Evolutionary conservation across 2,797 vertebrate genomes (phyloP).

Genomic region (Rhadinocentrus ornatus): DNA sequence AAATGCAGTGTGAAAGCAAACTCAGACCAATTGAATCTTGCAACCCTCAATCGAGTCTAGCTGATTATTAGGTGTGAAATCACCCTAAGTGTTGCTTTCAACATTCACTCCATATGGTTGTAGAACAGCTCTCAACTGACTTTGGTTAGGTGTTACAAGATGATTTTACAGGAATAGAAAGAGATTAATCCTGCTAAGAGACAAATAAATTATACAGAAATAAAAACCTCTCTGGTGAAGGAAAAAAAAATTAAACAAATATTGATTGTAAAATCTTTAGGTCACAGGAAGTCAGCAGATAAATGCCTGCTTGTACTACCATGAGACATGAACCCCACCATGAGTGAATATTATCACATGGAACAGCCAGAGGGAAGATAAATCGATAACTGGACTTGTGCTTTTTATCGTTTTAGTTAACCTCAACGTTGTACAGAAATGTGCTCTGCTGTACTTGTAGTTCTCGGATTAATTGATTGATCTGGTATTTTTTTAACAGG

Average conservation of each 20-base stretch:
- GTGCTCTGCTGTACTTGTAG: background rate
- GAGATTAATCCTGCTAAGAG: background rate
- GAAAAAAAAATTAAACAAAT: constrained; percentile 5
- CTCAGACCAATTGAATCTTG: background rate
- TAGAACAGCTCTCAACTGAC: background rate
- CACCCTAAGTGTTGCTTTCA: background rate
- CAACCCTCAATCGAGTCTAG: background rate
- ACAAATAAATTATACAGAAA: background rate
- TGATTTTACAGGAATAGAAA: background rate
- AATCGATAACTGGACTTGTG: background rate
- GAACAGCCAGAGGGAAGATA: background rate
- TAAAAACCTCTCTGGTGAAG: background rate
- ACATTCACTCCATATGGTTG: background rate
- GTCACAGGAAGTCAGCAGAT: constrained; percentile 10
- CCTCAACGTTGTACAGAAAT: background rate
- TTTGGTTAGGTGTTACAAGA: background rate
- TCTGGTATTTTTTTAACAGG: constrained; percentile 56
- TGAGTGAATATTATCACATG: background rate
- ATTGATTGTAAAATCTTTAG: constrained; percentile 11
- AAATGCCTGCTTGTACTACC: background rate
- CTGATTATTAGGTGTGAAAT: background rate
- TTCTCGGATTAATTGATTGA: background rate
- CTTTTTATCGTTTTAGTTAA: background rate
- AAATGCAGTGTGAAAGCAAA: no score
- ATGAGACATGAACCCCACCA: constrained; percentile 5